Base-by-base conservation (phyloP, 2,888 invertebrate species). In the Brenthis hecate region DNA sequence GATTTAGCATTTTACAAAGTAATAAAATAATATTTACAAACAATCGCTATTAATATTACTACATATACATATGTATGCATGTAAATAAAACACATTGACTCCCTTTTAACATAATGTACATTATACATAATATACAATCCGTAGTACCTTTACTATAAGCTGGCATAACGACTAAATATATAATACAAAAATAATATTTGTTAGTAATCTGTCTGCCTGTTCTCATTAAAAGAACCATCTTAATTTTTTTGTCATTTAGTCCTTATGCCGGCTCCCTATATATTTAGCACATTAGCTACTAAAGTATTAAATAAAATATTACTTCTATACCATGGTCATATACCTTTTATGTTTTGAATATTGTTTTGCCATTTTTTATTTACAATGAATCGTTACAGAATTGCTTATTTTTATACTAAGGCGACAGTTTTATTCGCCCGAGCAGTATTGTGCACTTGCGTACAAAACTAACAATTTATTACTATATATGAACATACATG, bases 51-150 rank as follows among this genome's bases (percentile, higher is more conserved):
- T 83, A 87, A 89, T 87, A 89, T 85, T 88, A 89, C 87, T 91
- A 92, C 84, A 89, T 87, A 89, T 28, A 28, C 28, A 28, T 58
- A 55, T 56, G 36, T 85, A 88, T 75, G 75, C 71, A 75, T 87
- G 90, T 92, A 91, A 92, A 92, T 91, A 91, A 92, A 90, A 87
- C 85, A 88, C 91, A 89, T 89, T 91, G 91, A 91, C 92, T 91
- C 89, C 92, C 90, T 81, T 87, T 82, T 85, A 81, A 82, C 78
- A 78, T 85, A 62, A 62, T 62, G 81, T 82, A 81, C 81, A 91
- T 91, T 90, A 85, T 89, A 89, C 90, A 89, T 53, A 51, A 51
- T 75, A 88, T 85, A 82, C 83, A 14, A 83, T 85, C 84, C 51
- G 23, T 65, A 70, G 85, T 84, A 83, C 78, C 78, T 79, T 80